Evolutionary conservation across 1,140 invertebrate species (phyloP), one percentile per base, ranked within the genome.

Genomic region (Chlorops oryzae): DNA sequence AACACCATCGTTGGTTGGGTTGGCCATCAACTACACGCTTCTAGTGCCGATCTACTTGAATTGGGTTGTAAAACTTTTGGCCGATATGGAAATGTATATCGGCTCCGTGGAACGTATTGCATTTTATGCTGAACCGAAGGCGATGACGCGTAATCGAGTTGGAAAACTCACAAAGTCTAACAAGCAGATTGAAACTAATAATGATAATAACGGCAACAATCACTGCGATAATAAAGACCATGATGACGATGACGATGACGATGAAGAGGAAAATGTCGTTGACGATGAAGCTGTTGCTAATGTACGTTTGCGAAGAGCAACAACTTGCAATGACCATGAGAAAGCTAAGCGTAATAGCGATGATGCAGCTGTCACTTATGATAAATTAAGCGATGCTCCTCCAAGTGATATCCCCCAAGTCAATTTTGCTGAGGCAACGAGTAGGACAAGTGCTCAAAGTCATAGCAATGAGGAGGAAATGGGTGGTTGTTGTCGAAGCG

Each of bases 1-100:
- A 3, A 80, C 81, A 25, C 78, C 80, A 2, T 78, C 83, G 12
- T 65, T 82, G 48, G 80, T 85, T 24, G 87, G 85, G 3, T 69
- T 89, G 47, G 84, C 86, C 25, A 84, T 88, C 54, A 84, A 86
- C 60, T 90, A 89, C 70, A 83, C 86, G n/a, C 78, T 90, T 17
- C 73, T 90, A 43, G 79, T 90, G 50, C 87, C 87, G 15, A 82
- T 87, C 57, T 90, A 88, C 71, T 76, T 90, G 34, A 88, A 87
- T 60, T 88, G 86, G 81, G 82, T 88, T 39, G 86, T 88, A 47
- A 85, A 87, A 70, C 85, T 86, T 68, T 78, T 86, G 47, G 80
- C 86, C 4, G 86, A 88, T 63, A 80, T 87, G 54, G 86, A 89
- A 70, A 84, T 85, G 75, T 86, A 87, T 62, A 82, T 90, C 74